These are phyloP conservation scores for Meloidogyne exigua DNA, from an alignment of 1,140 invertebrate species.

Conservation along the genomic window DNA sequence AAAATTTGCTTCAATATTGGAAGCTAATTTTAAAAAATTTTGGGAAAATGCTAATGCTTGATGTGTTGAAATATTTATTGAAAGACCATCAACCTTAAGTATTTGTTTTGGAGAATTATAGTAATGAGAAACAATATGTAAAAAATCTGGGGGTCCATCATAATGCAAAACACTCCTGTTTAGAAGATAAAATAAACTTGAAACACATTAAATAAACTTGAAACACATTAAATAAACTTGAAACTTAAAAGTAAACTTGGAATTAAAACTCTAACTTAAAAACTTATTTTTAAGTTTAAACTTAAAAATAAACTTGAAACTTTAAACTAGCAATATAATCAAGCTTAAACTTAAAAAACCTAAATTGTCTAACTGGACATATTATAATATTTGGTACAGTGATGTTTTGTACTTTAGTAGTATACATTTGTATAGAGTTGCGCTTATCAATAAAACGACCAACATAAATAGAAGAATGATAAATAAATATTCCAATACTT, in stretches of 20 bases:
- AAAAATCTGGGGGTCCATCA: slow-evolving; percentile 8
- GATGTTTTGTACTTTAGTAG: slow-evolving; percentile 25
- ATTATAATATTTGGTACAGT: slow-evolving; percentile 24
- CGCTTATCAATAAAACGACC: slow-evolving; percentile 21
- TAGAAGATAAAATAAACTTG: too few species aligned
- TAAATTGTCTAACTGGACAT: slow-evolving; percentile 31
- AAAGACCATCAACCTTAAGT: neutral
- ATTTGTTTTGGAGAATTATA: slow-evolving; percentile 19
- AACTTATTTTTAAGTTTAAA: too few species aligned
- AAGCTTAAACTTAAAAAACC: slow-evolving; percentile 4
- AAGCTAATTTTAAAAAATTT: neutral
- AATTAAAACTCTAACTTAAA: too few species aligned
- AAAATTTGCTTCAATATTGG: neutral
- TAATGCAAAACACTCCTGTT: slow-evolving; percentile 14
- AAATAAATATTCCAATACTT: slow-evolving; percentile 38
- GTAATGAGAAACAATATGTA: slow-evolving; percentile 21
- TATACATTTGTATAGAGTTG: slow-evolving; percentile 31
- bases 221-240: too few species aligned
- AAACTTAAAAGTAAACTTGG: too few species aligned
- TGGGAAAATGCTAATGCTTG: neutral
- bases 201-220: too few species aligned
- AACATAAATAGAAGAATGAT: slow-evolving; percentile 40
- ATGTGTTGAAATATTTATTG: neutral
- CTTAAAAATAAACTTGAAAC: neutral
- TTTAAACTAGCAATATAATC: neutral